Conservation (phyloP, 2,888 invertebrate genomes). For the Pandemis corylana region DNA sequence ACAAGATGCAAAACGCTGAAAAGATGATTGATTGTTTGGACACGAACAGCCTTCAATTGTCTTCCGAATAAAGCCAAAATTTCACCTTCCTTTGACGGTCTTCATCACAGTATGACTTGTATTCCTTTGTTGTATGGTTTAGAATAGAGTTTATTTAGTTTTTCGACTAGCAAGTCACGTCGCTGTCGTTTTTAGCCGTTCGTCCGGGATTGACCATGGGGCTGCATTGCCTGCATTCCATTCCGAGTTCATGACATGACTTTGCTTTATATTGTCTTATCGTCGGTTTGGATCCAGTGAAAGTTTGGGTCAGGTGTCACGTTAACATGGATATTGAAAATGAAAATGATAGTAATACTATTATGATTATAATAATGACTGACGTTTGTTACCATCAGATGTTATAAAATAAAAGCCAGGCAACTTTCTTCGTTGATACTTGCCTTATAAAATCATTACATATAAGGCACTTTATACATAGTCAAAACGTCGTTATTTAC, state of each 20-base stretch:
- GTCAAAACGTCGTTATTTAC: not conserved
- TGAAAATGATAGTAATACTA: slow-evolving; percentile 50
- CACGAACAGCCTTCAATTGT: slow-evolving; percentile 44
- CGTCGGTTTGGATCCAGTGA: slow-evolving; percentile 62
- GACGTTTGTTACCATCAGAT: not conserved
- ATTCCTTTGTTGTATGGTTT: not conserved
- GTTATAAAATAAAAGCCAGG: not conserved
- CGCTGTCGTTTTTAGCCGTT: slow-evolving; percentile 45
- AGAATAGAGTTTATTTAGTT: slow-evolving; percentile 40
- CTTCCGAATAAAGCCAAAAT: slow-evolving; percentile 46
- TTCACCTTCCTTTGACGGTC: slow-evolving; percentile 46
- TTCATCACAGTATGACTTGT: not conserved
- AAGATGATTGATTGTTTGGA: slow-evolving; percentile 50
- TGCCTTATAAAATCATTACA: too few relatives aligned
- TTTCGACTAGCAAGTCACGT: slow-evolving; percentile 45
- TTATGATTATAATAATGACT: not conserved
- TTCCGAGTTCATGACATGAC: slow-evolving; percentile 66
- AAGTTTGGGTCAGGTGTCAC: slow-evolving; percentile 71
- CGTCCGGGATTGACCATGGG: slow-evolving; percentile 59
- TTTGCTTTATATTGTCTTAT: slow-evolving; percentile 57
- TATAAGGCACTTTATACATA: not conserved
- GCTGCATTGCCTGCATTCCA: slow-evolving; percentile 46
- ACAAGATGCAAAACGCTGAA: slow-evolving; percentile 53
- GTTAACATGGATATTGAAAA: slow-evolving; percentile 48
- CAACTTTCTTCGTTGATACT: too few relatives aligned